Evolutionary conservation across 2,113 vertebrate species (phyloP).

Genomic region (Dasypus novemcinctus): DNA sequence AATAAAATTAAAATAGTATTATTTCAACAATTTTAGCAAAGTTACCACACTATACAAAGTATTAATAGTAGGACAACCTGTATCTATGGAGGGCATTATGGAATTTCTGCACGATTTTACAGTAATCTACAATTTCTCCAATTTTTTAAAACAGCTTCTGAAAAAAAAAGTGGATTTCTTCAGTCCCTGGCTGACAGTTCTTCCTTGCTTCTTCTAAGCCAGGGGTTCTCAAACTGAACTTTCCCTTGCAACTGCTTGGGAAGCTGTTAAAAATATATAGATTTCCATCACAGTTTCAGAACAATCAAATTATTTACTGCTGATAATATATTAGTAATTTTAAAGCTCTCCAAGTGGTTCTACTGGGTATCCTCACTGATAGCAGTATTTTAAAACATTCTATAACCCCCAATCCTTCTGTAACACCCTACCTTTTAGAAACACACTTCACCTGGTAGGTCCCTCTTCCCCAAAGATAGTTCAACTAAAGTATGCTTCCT

Average conservation of each 20-base stretch:
- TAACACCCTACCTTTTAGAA: neutral
- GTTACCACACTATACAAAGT: too few relatives aligned
- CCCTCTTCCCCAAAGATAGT: neutral
- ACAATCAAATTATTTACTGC: neutral
- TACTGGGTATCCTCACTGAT: neutral
- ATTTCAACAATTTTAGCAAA: too few relatives aligned
- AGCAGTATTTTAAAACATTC: neutral
- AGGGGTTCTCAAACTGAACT: neutral
- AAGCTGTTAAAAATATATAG: neutral
- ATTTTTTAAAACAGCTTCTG: neutral
- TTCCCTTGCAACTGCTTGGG: neutral
- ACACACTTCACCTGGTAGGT: neutral
- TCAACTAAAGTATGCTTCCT: neutral
- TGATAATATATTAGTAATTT: neutral
- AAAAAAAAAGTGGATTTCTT: neutral
- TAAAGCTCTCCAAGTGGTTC: neutral
- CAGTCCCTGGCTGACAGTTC: neutral
- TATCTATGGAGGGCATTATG: too few relatives aligned
- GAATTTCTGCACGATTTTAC: too few relatives aligned
- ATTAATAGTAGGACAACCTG: too few relatives aligned
- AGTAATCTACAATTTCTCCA: too few relatives aligned
- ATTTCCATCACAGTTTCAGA: neutral
- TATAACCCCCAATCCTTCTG: neutral
- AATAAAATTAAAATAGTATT: too few relatives aligned
- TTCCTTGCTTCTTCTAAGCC: neutral